A percentile compares a stretch with the other conserved stretches of the same genome.
Conservation (phyloP, 2,113 vertebrate species). For the Cyrtonyx montezumae region DNA sequence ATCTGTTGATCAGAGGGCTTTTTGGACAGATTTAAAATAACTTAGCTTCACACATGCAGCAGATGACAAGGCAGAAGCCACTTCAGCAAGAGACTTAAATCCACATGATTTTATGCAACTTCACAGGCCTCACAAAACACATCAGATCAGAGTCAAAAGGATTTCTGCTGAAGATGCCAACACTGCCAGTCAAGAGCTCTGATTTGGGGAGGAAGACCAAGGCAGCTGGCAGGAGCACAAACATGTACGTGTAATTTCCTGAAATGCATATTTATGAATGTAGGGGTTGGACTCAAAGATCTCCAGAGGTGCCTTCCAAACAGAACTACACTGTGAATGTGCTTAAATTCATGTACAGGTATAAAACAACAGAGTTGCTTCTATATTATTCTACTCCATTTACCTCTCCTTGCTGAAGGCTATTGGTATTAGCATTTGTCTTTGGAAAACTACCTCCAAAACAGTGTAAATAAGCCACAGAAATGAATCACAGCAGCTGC, state of each 20-base stretch:
- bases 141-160: accelerated
- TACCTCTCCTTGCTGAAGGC: neutral
- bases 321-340: neutral
- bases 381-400: neutral
- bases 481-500: accelerated
- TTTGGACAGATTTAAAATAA: neutral
- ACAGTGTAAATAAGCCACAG: accelerated
- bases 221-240: neutral
- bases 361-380: no score
- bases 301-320: neutral
- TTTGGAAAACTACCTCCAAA: neutral
- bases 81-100: neutral
- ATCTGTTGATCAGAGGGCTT: neutral
- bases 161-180: neutral
- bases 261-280: no score
- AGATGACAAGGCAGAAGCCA: neutral
- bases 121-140: neutral
- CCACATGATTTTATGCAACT: neutral
- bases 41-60: accelerated
- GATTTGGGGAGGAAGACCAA: accelerated
- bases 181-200: accelerated
- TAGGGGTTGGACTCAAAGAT: neutral
- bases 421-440: neutral
- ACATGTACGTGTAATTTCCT: neutral
- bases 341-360: neutral